Conservation (phyloP, 2,797 vertebrate genomes). For the Labeo calbasu region DNA sequence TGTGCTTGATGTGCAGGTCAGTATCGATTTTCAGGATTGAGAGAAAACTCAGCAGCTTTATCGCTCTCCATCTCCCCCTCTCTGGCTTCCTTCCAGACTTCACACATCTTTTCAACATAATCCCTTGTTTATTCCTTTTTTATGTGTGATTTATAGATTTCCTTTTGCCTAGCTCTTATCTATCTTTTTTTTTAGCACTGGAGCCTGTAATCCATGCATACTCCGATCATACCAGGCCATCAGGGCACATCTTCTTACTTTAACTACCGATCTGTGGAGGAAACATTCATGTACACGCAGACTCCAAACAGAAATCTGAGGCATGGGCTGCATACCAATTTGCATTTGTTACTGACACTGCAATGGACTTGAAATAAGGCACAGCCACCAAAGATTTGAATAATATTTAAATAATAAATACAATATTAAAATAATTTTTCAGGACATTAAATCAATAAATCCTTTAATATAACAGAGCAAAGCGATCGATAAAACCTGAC, state of each 20-base stretch:
- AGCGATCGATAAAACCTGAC: no score
- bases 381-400: background rate
- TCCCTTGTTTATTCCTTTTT: constrained; percentile 58
- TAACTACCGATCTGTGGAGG: background rate
- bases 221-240: background rate
- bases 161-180: constrained; percentile 13
- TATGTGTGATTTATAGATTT: constrained; percentile 1
- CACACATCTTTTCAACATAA: constrained; percentile 20
- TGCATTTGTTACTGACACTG: background rate
- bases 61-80: constrained; percentile 65
- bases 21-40: constrained; percentile 37
- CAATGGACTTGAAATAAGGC: background rate
- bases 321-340: background rate
- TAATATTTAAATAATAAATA: background rate
- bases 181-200: background rate
- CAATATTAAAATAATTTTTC: background rate
- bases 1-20: constrained; percentile 34
- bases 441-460: no score
- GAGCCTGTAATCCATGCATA: background rate
- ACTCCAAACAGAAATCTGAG: background rate
- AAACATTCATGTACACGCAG: background rate
- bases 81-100: constrained; percentile 21
- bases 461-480: no score
- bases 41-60: constrained; percentile 67
- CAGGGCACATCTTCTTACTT: background rate